phyloP scores from a whole-genome alignment of 1,140 invertebrate genomes.

The Hyposmocoma kahamanoa region DNA sequence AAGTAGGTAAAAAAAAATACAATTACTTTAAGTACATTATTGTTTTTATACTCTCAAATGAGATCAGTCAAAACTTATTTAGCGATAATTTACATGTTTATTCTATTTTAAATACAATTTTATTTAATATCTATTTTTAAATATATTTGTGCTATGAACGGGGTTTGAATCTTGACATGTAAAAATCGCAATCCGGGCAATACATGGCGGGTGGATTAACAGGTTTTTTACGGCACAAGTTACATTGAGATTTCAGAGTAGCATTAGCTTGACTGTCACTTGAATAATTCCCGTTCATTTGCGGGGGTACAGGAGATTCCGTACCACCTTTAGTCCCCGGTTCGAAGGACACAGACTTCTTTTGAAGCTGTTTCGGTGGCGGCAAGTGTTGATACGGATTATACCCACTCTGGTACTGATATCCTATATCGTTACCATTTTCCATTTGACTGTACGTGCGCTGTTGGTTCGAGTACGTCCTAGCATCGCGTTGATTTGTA shows the following conservation, averaged over 20 bases:
- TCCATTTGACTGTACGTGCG: slow-evolving; percentile 38
- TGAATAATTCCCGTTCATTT: slow-evolving; percentile 60
- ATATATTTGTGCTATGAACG: slow-evolving; percentile 41
- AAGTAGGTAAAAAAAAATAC: not conserved
- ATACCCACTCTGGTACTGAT: slow-evolving; percentile 68
- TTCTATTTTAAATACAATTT: not conserved
- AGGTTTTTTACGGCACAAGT: slow-evolving; percentile 89
- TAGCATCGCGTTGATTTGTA: slow-evolving; percentile 33
- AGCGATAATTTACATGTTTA: slow-evolving; percentile 2
- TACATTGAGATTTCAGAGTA: slow-evolving; percentile 78
- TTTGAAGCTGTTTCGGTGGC: slow-evolving; percentile 72
- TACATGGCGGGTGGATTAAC: slow-evolving; percentile 84
- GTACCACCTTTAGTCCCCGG: slow-evolving; percentile 77
- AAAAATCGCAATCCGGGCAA: slow-evolving; percentile 92
- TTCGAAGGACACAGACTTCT: slow-evolving; percentile 81
- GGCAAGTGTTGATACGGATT: slow-evolving; percentile 75
- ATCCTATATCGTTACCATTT: slow-evolving; percentile 28
- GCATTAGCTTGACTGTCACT: slow-evolving; percentile 22
- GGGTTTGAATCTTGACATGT: slow-evolving; percentile 89
- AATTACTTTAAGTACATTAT: slow-evolving; percentile 3
- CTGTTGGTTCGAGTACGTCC: slow-evolving; percentile 48
- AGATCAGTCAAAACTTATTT: slow-evolving; percentile 52
- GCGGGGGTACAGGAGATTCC: slow-evolving; percentile 72
- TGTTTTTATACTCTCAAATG: slow-evolving; percentile 39
- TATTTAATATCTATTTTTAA: too few relatives aligned